Base-by-base conservation (phyloP, 1,140 invertebrate genomes). In the Phocides pigmalion region DNA sequence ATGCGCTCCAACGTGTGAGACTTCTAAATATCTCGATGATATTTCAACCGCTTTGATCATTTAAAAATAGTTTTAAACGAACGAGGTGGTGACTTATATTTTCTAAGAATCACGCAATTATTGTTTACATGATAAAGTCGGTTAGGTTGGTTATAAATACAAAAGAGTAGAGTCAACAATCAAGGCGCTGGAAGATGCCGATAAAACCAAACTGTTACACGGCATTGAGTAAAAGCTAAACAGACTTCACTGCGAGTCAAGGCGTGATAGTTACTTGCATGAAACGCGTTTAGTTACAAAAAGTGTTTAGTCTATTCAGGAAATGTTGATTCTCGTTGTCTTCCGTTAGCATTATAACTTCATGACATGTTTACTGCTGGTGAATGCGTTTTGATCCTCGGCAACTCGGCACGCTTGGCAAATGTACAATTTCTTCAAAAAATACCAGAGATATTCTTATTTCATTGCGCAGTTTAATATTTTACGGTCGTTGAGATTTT, bases 301-400 rank as follows among this genome's bases (percentile, higher is more conserved):
- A 19, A 9, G 9, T 47, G 41, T 59, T 59, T 59, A 59, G 42
- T 47, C 56, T 59, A 17, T 47, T 3, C 25, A 37, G 42, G 25
- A 47, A 47, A 32, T 35, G 56, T 59, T 59, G 25, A 58, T 59
- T 46, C 37, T 20, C 15, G n/a, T 32, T 59, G 42, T 6, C 22
- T 46, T 35, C n/a, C 22, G 16, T 59, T 46, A 35, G 20, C 49
- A 44, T 59, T 67, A 62, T 42, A 6, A 16, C 14, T 17, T 32
- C 42, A 59, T 62, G 65, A 71, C 68, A 66, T 73, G 68, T 76
- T 76, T 76, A 73, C 70, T 51, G 41, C 35, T 28, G 46, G n/a
- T 39, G 39, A 51, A 50, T 47, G 56, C 56, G 44, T 62, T 64
- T 58, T 64, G 50, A 67, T 49, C 58, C 65, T 44, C 39, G 51